Evolutionary conservation across 2,888 invertebrate species (phyloP).

Genomic region (Conistra vaccinii): DNA sequence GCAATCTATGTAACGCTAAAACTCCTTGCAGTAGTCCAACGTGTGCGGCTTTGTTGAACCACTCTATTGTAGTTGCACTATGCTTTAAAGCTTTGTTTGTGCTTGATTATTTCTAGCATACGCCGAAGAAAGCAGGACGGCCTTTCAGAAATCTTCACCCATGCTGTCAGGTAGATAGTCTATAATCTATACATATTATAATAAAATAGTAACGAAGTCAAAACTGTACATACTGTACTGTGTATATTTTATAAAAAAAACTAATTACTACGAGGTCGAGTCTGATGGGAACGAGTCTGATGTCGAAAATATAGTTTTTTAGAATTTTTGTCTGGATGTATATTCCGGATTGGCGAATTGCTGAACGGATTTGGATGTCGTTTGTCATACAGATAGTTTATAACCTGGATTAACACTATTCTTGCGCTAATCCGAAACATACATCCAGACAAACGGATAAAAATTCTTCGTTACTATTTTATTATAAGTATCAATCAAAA

Average conservation of each 20-base stretch:
- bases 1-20: background rate
- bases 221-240: background rate
- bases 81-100: constrained; percentile 40
- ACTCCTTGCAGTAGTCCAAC: background rate
- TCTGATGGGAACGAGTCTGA: background rate
- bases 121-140: constrained; percentile 24
- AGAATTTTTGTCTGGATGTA: background rate
- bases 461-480: background rate
- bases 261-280: background rate
- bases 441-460: background rate
- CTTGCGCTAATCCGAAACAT: background rate
- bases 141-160: constrained; percentile 41
- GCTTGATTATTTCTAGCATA: constrained; percentile 39
- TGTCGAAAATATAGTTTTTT: background rate
- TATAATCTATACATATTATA: background rate
- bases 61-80: constrained; percentile 26
- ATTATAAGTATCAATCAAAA: background rate
- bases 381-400: background rate
- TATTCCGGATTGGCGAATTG: background rate
- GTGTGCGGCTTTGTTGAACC: background rate
- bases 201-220: background rate
- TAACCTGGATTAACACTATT: background rate
- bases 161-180: constrained; percentile 47
- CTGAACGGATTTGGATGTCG: background rate
- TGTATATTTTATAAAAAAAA: background rate